Base-by-base conservation (phyloP, 2,888 invertebrate genomes). In the Leucophora obtusa region DNA sequence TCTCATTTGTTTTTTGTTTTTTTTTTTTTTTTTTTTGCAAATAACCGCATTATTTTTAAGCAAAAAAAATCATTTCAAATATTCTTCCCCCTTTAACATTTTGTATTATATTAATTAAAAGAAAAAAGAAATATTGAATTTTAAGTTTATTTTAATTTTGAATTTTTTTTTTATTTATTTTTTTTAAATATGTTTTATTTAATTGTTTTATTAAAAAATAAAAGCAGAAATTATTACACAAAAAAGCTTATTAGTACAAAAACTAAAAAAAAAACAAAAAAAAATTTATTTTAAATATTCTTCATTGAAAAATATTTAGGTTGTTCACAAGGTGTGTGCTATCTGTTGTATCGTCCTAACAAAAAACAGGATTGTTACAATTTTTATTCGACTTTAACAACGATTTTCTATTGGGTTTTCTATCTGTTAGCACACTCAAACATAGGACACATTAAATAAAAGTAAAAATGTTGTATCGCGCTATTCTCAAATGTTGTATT, bases 221-320 rank as follows among this genome's bases (percentile, higher is more conserved):
- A 47, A 69, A 24, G 35, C 53, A 60, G 14, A 68, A 21, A 54
- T 53, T 6, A 59, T 68, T 35, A 56, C 10, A 54, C 54, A 60
- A 68, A 81, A 70, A 71, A 72, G 82, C 79, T 79, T 79, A 69
- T 79, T 79, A 82, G 82, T 82, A 82, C 79, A 79, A 82, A 79
- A 69, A 47, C 47, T 43, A 38, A 63, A 17, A 28, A 24, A 38
- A 56, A 68, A 28, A 24, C 28, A 56, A 68, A 54, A 50, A 72
- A 47, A 62, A 6, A 51, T 21, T 51, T n/a, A 11, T 47, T 47
- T 50, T 50, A 2, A 69, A 69, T 28, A 21, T 69, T 71, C 28
- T 28, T 63, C 15, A 28, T 15, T 69, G 59, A n/a, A n/a, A n/a
- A n/a, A n/a, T n/a, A n/a, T n/a, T n/a, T n/a, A n/a, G n/a, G n/a